phyloP scores from a whole-genome alignment of 2,888 invertebrate genomes.

The Cephalotes varians region DNA sequence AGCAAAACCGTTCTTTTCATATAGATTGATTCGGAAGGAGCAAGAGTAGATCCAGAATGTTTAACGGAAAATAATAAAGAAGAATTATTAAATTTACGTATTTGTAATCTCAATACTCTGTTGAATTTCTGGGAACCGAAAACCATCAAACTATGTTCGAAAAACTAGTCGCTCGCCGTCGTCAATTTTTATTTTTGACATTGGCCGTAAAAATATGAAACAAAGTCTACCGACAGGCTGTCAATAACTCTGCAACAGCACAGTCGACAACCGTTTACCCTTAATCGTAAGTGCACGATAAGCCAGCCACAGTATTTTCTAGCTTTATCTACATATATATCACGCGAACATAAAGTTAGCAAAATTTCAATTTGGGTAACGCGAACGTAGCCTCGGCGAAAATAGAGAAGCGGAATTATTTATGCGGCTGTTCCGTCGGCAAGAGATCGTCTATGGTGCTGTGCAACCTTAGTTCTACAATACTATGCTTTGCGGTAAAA shows the following conservation, averaged over 20 bases:
- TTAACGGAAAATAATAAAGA: no score
- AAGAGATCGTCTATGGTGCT: constrained; percentile 45
- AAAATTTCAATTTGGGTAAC: constrained; percentile 51
- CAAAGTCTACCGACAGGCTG: constrained; percentile 16
- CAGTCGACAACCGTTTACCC: constrained; percentile 22
- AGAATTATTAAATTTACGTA: neutral
- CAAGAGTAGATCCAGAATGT: neutral
- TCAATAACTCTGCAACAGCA: constrained; percentile 28
- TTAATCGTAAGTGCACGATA: constrained; percentile 25
- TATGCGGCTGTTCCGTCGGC: constrained; percentile 49
- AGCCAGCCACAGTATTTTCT: constrained; percentile 20
- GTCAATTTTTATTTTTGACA: constrained; percentile 22
- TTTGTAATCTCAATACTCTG: neutral
- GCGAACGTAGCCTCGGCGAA: constrained; percentile 27
- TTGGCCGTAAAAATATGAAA: constrained; percentile 63
- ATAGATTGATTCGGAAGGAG: neutral
- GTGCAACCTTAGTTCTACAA: constrained; percentile 37
- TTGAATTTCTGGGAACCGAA: neutral
- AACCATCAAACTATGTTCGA: neutral
- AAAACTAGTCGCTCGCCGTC: neutral
- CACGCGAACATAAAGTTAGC: constrained; percentile 43
- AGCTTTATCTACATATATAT: constrained; percentile 40
- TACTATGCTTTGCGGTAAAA: constrained; percentile 38
- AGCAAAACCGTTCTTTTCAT: no score
- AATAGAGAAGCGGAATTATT: constrained; percentile 51